These are phyloP conservation scores for Rhamphomyia laevipes DNA, from an alignment of 2,888 invertebrate species.

Conservation along the genomic window DNA sequence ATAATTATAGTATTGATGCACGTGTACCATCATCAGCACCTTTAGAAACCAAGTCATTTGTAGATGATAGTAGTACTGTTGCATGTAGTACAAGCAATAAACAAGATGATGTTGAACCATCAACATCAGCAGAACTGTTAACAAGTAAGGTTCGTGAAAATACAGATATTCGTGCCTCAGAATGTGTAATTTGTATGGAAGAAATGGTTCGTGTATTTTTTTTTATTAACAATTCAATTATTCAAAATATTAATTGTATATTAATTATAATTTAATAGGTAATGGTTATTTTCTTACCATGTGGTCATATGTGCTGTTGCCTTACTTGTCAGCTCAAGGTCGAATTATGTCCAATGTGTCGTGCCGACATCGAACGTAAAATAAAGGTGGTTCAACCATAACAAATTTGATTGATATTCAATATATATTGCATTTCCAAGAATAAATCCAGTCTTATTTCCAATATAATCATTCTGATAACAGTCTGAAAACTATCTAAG, in stretches of 20 bases:
- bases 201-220: too few relatives aligned
- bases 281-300: slow-evolving; percentile 70
- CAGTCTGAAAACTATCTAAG: background rate
- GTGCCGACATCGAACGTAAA: slow-evolving; percentile 54
- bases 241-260: too few relatives aligned
- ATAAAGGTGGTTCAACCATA: slow-evolving; percentile 50
- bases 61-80: background rate
- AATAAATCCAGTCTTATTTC: background rate
- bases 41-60: background rate
- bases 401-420: too few relatives aligned
- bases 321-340: slow-evolving; percentile 48
- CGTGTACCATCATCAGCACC: slow-evolving; percentile 24
- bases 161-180: slow-evolving; percentile 39
- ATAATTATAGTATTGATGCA: slow-evolving; percentile 9
- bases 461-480: background rate
- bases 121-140: slow-evolving; percentile 28
- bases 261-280: slow-evolving; percentile 46
- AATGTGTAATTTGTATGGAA: slow-evolving; percentile 81
- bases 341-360: slow-evolving; percentile 67
- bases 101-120: background rate
- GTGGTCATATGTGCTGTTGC: slow-evolving; percentile 81
- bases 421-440: background rate
- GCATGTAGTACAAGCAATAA: slow-evolving; percentile 12
- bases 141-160: slow-evolving; percentile 14
- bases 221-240: too few relatives aligned